phyloP scores from a whole-genome alignment of 2,797 vertebrate genomes.

The Echiichthys vipera region DNA sequence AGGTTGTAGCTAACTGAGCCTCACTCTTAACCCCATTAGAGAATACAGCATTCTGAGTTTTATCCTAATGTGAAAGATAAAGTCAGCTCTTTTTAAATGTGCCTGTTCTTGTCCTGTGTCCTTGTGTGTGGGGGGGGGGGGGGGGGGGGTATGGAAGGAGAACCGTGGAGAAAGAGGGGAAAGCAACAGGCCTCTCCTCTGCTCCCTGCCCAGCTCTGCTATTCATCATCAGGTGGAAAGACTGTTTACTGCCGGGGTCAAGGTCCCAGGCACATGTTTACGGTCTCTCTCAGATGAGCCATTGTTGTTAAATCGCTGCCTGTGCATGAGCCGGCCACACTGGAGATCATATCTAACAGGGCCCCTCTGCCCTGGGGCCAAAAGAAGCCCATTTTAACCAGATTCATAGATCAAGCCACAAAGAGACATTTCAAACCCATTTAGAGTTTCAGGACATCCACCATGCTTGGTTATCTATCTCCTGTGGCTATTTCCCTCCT shows the following conservation, averaged over 20 bases:
- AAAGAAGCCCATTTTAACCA: slow-evolving; percentile 59
- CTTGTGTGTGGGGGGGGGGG: no score
- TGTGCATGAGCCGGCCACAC: slow-evolving; percentile 51
- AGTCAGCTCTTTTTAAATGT: no score
- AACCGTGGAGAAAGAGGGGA: background rate
- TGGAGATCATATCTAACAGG: slow-evolving; percentile 74
- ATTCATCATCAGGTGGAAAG: slow-evolving; percentile 80
- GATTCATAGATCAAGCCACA: slow-evolving; percentile 60
- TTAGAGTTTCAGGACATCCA: slow-evolving; percentile 38
- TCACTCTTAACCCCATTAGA: slow-evolving; percentile 14
- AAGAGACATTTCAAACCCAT: slow-evolving; percentile 57
- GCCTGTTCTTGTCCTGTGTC: no score
- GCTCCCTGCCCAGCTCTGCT: slow-evolving; percentile 64
- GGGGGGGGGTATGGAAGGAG: background rate
- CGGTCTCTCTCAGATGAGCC: slow-evolving; percentile 77
- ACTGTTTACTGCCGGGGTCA: slow-evolving; percentile 87
- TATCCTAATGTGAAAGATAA: background rate
- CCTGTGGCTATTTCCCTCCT: slow-evolving; percentile 35
- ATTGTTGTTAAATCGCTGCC: slow-evolving; percentile 79
- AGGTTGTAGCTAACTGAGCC: slow-evolving; percentile 20
- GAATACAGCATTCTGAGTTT: background rate
- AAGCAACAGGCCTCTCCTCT: slow-evolving; percentile 29
- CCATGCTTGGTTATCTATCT: slow-evolving; percentile 47
- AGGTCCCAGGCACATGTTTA: slow-evolving; percentile 84
- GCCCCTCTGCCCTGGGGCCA: slow-evolving; percentile 45